Evolutionary conservation across 2,113 vertebrate genomes (phyloP), one percentile per base, ranked within the genome.

Genomic region (Cyanoderma ruficeps): DNA sequence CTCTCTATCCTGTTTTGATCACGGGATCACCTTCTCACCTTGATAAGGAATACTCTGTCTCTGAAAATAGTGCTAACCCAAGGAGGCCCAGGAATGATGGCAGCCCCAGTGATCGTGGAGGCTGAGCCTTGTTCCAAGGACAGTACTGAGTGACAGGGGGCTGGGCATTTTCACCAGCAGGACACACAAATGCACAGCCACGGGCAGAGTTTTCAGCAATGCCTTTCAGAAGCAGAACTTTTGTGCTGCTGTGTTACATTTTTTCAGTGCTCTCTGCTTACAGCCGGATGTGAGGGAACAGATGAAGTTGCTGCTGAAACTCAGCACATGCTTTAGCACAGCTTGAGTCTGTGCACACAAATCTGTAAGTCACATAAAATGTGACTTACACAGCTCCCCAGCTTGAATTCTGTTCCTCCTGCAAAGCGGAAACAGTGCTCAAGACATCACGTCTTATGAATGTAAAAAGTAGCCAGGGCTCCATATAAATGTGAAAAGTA

Each of bases 31-130:
- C 72, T 88, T 77, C 56, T 75, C 41, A 22, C 35, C 82, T 78
- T 69, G 76, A 84, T 93, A 93, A 95, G 76, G 69, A 93, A 87
- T 52, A 57, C 60, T 91, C 67, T 46, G 24, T 80, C 75, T 78
- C 41, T 39, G 39, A 44, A 71, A 96, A 90, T 60, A 96, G 90
- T 7, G 4, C 80, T 71, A n/a, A 44, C 49, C 53, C 49, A 71
- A 78, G 65, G 64, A 71, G 87, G 56, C 72, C 49, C 52, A 68
- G 79, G 41, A 78, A 53, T 46, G 86, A 27, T 25, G 18, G 88
- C 47, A 83, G 63, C 37, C 42, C 47, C 44, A 37, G 55, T 28
- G 50, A 57, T 22, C 0, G 0, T 35, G 21, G 79, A 47, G 75
- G 50, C 35, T 3, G 15, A 93, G 30, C 21, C 68, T 57, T 83